These are phyloP conservation scores for Crambe crambe DNA, from an alignment of 37 sponge, comb jelly and placozoan species.

Conservation along the genomic window DNA sequence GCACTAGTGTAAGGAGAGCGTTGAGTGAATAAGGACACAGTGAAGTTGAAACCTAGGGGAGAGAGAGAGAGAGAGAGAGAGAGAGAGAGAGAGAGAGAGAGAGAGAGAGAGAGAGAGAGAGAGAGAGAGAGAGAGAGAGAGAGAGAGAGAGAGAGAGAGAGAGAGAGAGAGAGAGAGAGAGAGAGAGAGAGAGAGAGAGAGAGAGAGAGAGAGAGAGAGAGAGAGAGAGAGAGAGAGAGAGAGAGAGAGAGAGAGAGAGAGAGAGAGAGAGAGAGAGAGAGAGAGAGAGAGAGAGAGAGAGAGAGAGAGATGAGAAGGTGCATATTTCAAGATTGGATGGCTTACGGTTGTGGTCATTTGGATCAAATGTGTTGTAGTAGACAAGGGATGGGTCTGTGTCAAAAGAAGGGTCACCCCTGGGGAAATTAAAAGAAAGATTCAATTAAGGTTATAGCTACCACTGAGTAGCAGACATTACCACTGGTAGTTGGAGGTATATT, in stretches of 20 bases:
- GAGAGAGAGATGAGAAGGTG: no score
- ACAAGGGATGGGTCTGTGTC: not conserved
- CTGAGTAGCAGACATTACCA: constrained; percentile 17
- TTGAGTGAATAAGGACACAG: constrained; percentile 45
- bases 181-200: no score
- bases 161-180: constrained; percentile 58
- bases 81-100: not conserved
- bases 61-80: not conserved
- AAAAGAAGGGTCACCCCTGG: constrained; percentile 44
- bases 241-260: no score
- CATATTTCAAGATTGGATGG: no score
- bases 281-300: no score
- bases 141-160: constrained; percentile 66
- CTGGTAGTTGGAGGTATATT: not conserved
- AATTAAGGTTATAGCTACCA: not conserved
- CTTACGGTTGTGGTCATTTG: constrained; percentile 8
- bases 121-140: constrained; percentile 61
- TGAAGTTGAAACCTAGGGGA: constrained; percentile 13
- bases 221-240: no score
- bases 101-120: constrained; percentile 61
- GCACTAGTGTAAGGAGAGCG: constrained; percentile 25
- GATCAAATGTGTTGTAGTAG: constrained; percentile 56
- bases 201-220: no score
- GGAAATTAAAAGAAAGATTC: not conserved
- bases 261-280: no score